Conservation (phyloP, 2,888 invertebrate genomes). For the Platycnemis pennipes region DNA sequence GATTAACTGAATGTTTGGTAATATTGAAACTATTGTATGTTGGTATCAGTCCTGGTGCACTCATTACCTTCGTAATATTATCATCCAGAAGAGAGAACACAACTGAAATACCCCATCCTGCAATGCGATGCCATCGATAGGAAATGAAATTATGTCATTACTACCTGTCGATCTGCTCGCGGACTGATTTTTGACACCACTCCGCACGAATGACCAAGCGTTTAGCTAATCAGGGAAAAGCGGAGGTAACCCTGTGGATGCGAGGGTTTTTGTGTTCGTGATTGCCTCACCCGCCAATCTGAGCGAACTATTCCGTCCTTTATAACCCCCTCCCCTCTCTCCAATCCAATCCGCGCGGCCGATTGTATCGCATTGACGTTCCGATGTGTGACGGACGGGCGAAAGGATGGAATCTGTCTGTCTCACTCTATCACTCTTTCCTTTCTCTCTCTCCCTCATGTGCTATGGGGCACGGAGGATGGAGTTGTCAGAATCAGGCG, state of each 20-base stretch:
- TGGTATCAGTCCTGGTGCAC: no score
- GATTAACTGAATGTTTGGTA: no score
- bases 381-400: background rate
- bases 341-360: background rate
- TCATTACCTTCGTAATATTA: no score
- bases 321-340: background rate
- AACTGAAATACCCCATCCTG: no score
- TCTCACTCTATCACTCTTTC: no score
- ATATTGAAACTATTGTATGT: no score
- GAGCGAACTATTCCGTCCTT: background rate
- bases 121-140: background rate
- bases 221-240: background rate
- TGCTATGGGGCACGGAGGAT: background rate
- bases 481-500: conserved; percentile 11
- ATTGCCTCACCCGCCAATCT: background rate
- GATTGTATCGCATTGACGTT: background rate
- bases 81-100: no score
- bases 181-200: background rate
- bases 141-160: background rate
- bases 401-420: background rate
- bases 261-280: background rate
- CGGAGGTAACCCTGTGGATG: background rate
- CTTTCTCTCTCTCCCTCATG: background rate
- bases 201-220: background rate
- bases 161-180: background rate